Base-by-base conservation (phyloP, 1,140 invertebrate species). In the Drosophila chauvacae region DNA sequence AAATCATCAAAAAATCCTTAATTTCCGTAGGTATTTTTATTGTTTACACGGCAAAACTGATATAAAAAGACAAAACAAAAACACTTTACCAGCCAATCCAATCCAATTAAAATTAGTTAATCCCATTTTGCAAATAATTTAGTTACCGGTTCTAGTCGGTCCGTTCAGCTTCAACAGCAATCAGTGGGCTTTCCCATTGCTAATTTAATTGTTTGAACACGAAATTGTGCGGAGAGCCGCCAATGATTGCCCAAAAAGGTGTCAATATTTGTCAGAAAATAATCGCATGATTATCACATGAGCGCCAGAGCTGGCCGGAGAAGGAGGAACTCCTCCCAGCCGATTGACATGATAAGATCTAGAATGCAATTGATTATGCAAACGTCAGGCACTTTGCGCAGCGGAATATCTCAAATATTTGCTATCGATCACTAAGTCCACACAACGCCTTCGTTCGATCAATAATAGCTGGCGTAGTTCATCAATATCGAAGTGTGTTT, bases 221-320 rank as follows among this genome's bases (percentile, higher is more conserved):
- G 82, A 79, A 13, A 65, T 71, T 75, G 48, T 58, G 23, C 55
- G 70, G 60, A 76, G 50, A 56, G 48, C 14, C 39, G 11, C 50
- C 45, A 18, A 72, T 60, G 20, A 60, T 72, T 30, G 55, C 68
- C 39, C 55, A 59, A 57, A 63, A 75, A 86, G 55, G 82, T 86
- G 82, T 48, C 77, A 86, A 82, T 82, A 57, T 64, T 42, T 23
- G 23, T 13, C 70, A 62, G 45, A 41, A 35, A 57, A 37, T 65
- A 76, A 66, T 76, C 73, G 61, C 57, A 81, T 85, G 82, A 62
- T 53, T 72, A 74, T 65, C 69, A 65, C 68, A 81, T 81, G 68
- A 62, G 77, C 58, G 30, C 35, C 35, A 39, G 33, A 56, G 53
- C 13, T 37, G 28, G 37, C 18, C 23, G 28, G 14, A 58, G 28